Conservation (phyloP, 2,797 vertebrate genomes). For the Mormyrops attenuatus region DNA sequence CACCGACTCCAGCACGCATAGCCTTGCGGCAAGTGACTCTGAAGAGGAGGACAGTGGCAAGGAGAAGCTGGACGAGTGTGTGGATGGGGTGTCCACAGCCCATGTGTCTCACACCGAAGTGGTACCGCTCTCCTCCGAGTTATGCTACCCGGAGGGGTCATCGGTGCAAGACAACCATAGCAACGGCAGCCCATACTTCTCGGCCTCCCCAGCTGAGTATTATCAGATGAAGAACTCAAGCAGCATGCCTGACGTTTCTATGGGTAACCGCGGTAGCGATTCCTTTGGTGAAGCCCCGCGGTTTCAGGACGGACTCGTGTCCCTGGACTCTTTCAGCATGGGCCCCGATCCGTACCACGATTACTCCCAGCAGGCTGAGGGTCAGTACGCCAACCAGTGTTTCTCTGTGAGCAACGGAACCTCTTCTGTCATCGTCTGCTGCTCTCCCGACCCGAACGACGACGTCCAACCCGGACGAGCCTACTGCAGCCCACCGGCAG, state of each 20-base stretch:
- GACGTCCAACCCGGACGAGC: constrained; percentile 62
- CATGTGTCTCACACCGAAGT: constrained; percentile 60
- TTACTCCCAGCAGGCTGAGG: constrained; percentile 69
- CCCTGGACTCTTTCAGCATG: constrained; percentile 76
- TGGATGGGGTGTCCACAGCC: constrained; percentile 57
- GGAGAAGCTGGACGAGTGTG: constrained; percentile 74
- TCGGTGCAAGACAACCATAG: constrained; percentile 72
- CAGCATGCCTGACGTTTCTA: constrained; percentile 48
- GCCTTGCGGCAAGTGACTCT: constrained; percentile 88
- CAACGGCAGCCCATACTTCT: constrained; percentile 76
- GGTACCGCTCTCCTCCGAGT: constrained; percentile 75
- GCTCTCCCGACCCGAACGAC: constrained; percentile 71
- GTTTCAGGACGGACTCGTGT: constrained; percentile 68
- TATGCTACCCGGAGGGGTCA: constrained; percentile 77
- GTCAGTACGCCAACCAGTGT: constrained; percentile 63
- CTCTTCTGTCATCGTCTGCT: constrained; percentile 72
- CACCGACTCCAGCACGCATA: constrained; percentile 95
- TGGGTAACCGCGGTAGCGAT: constrained; percentile 63
- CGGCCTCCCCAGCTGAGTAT: constrained; percentile 79
- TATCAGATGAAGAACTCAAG: constrained; percentile 82
- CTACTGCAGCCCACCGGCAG: constrained; percentile 67
- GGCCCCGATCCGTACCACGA: constrained; percentile 76
- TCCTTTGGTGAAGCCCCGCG: constrained; percentile 59
- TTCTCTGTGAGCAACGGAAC: constrained; percentile 65
- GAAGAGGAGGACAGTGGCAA: constrained; percentile 79